Evolutionary conservation across 2,888 invertebrate genomes (phyloP).

Genomic region (Choristoneura rosaceana): DNA sequence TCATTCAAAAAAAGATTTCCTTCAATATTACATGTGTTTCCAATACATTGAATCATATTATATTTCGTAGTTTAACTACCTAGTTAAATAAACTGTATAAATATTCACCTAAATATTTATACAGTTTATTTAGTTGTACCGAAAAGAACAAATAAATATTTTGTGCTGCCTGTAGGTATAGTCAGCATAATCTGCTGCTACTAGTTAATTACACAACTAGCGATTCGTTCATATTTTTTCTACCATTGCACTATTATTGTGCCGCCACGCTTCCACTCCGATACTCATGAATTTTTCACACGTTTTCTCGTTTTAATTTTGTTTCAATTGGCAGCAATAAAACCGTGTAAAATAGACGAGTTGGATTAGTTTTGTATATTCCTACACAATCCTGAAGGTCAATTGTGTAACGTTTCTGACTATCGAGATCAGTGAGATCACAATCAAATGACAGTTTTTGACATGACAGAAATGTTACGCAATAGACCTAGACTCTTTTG

Average conservation of each 20-base stretch:
- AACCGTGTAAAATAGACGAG: not conserved
- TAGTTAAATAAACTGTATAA: too few species aligned
- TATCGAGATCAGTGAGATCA: too few species aligned
- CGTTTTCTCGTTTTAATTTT: slow-evolving; percentile 9
- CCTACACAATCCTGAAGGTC: too few species aligned
- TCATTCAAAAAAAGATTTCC: too few species aligned
- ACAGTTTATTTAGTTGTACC: not conserved
- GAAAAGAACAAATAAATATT: not conserved
- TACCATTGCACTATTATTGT: slow-evolving; percentile 5
- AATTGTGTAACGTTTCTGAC: too few species aligned
- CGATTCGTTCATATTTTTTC: not conserved
- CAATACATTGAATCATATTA: too few species aligned
- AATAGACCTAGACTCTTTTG: too few species aligned
- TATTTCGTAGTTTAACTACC: too few species aligned
- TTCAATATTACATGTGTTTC: too few species aligned
- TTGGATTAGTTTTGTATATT: not conserved
- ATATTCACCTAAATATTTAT: too few species aligned
- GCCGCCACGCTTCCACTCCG: not conserved
- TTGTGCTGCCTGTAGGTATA: not conserved
- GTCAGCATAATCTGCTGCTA: not conserved
- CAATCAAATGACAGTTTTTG: too few species aligned
- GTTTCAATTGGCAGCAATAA: not conserved
- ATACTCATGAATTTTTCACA: slow-evolving; percentile 11
- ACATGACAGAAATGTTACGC: too few species aligned
- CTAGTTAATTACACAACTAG: not conserved